Base-by-base conservation (phyloP, 2,888 invertebrate species). In the Synanthedon formicaeformis region DNA sequence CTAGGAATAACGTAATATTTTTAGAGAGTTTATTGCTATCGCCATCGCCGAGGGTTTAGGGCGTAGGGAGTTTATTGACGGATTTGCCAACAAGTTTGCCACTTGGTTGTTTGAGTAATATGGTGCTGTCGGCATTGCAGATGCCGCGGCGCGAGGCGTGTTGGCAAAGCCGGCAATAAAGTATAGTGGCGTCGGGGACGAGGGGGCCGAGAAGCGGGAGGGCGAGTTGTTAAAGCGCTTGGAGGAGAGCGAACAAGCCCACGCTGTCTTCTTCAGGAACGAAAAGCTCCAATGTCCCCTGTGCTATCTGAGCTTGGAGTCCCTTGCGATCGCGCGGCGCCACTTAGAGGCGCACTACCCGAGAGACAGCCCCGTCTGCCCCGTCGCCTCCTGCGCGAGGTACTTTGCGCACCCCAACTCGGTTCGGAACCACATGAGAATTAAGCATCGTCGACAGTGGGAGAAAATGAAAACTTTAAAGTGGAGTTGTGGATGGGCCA, bases 261-360 rank as follows among this genome's bases (percentile, higher is more conserved):
- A 45, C 54, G 23, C 12, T 5, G 59, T 55, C 59, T 57, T 51
- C 63, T 62, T 56, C 60, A 58, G 56, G 55, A 52, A 58, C 53
- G 62, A 60, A 57, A 58, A 64, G 63, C 74, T 88, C 69, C 80
- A 88, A 77, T 94, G 95, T 74, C 94, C 94, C 60, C 89, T 94
- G 71, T 95, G 95, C 84, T 90, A 89, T 65, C 86, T 89, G 62
- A 88, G 89, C 59, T 87, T 93, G 76, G 89, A 88, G 63, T 91
- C 92, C 61, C 89, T 91, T 77, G 91, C 90, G 69, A 82, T 82
- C 60, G 91, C 92, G 78, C 91, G 94, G 56, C 90, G 90, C 52
- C 95, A 95, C 81, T 90, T 95, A 67, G 94, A 92, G 73, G 90
- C 92, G 63, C 94, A 95, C 86, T 94, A 95, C 88, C 95, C 95